Evolutionary conservation across 2,888 invertebrate species (phyloP).

Genomic region (Tridacna gigas): DNA sequence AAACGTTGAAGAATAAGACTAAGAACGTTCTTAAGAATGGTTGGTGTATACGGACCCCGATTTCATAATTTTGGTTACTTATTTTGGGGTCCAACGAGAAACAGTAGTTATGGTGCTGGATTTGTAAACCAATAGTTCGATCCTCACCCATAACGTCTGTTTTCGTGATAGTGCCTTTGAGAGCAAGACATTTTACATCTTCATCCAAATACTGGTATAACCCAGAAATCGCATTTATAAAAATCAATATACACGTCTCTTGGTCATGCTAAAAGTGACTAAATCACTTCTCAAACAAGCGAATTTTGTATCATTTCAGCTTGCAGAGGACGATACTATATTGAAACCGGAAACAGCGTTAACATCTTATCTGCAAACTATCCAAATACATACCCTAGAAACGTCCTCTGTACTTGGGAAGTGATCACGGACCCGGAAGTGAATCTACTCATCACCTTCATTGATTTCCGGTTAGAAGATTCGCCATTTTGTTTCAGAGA

Average conservation of each 20-base stretch:
- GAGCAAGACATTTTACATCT: background rate
- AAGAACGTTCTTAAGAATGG: too few relatives aligned
- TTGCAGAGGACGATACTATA: background rate
- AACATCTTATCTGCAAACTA: slow-evolving; percentile 53
- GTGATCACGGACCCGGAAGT: slow-evolving; percentile 27
- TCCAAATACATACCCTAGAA: slow-evolving; percentile 42
- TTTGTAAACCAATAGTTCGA: too few relatives aligned
- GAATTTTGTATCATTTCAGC: background rate
- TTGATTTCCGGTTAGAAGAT: slow-evolving; percentile 52
- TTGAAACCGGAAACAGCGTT: background rate
- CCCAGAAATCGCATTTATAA: background rate
- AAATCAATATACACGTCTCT: background rate
- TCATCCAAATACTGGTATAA: background rate
- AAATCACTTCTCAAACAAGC: background rate
- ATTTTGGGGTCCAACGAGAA: too few relatives aligned
- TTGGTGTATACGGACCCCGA: too few relatives aligned
- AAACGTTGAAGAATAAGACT: too few relatives aligned
- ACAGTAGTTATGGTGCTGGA: too few relatives aligned
- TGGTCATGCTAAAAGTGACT: background rate
- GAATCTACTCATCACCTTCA: slow-evolving; percentile 25
- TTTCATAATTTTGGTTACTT: too few relatives aligned
- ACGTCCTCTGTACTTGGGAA: slow-evolving; percentile 48
- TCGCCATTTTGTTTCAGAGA: slow-evolving; percentile 50
- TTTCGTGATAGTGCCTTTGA: background rate
- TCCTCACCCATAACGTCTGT: too few relatives aligned